phyloP scores from a whole-genome alignment of 2,113 vertebrate genomes.

The Acanthisitta chloris region DNA sequence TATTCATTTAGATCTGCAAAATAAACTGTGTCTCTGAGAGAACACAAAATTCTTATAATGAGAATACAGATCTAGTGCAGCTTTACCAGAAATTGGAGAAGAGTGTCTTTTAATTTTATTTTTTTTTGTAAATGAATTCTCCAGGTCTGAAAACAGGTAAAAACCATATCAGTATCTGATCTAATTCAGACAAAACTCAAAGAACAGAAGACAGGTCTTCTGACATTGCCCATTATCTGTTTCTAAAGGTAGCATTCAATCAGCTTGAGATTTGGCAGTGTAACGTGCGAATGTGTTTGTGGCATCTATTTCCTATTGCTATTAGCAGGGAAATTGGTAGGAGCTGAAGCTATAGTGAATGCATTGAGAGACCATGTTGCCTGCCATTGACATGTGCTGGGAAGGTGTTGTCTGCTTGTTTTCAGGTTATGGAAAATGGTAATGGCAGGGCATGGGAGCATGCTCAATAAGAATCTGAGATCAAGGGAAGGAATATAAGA shows the following conservation, averaged over 20 bases:
- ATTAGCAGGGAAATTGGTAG: not conserved
- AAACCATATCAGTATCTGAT: not conserved
- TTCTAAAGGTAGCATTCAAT: not conserved
- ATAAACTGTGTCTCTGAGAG: not conserved
- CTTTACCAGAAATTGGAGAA: not conserved
- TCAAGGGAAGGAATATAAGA: not conserved
- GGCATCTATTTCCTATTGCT: not conserved
- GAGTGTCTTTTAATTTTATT: not conserved
- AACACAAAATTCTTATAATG: not conserved
- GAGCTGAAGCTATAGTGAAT: not conserved
- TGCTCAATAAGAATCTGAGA: not conserved
- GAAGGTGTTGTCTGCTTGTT: not conserved
- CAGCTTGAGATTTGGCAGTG: not conserved
- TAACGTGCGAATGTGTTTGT: not conserved
- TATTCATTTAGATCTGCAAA: not conserved
- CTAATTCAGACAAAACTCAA: not conserved
- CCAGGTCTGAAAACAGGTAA: not conserved
- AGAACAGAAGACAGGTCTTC: not conserved
- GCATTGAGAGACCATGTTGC: accelerated
- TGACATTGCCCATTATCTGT: not conserved
- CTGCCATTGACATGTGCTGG: not conserved
- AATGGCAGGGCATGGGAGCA: not conserved
- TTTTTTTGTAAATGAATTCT: not conserved
- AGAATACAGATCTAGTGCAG: not conserved
- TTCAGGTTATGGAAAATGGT: not conserved